Evolutionary conservation across 2,113 vertebrate species (phyloP).

Genomic region (Vulpes vulpes): DNA sequence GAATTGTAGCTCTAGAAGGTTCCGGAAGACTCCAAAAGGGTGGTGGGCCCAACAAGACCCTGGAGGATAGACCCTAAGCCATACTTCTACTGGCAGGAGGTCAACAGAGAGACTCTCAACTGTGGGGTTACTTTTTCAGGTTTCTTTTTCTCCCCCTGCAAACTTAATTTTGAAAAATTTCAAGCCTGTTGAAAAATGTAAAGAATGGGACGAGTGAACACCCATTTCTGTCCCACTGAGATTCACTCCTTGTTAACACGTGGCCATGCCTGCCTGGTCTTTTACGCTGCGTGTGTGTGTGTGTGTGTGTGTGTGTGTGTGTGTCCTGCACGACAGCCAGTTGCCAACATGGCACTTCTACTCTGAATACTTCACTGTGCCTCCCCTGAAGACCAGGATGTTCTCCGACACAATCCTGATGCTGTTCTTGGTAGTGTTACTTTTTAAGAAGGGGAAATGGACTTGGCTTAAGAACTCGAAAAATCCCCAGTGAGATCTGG

Average conservation of each 20-base stretch:
- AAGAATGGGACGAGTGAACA: background rate
- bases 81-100: background rate
- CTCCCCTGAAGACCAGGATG: background rate
- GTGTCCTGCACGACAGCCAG: no score
- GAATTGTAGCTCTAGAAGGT: background rate
- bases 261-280: background rate
- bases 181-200: background rate
- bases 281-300: background rate
- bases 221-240: background rate
- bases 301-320: background rate
- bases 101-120: background rate
- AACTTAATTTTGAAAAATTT: conserved; percentile 31
- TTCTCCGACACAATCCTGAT: background rate
- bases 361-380: background rate
- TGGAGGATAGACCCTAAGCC: background rate
- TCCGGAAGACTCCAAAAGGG: background rate
- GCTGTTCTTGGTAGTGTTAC: background rate
- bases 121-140: background rate
- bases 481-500: background rate
- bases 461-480: background rate
- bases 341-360: background rate
- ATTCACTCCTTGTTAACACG: background rate
- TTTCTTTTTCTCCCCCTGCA: background rate
- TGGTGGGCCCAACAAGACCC: background rate
- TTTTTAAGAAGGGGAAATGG: background rate